Conservation (phyloP, 1,140 invertebrate species). For the Limonius californicus region DNA sequence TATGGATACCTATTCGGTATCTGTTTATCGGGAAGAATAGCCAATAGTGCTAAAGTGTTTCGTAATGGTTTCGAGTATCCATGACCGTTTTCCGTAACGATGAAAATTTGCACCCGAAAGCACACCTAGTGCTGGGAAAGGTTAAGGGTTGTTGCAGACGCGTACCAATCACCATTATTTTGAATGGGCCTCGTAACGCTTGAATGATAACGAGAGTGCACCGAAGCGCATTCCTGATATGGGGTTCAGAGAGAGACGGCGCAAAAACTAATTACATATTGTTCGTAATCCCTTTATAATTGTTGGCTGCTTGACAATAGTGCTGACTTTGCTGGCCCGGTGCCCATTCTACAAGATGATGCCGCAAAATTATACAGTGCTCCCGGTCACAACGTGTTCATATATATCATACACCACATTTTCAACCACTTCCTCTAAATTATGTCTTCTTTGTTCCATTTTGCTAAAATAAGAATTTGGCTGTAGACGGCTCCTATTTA, state of each 20-base stretch:
- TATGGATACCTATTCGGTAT: too few species aligned
- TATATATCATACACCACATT: constrained; percentile 7
- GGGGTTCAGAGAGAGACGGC: not conserved
- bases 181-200: constrained; percentile 7
- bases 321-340: constrained; percentile 26
- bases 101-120: not conserved
- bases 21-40: not conserved
- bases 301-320: constrained; percentile 32
- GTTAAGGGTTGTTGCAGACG: constrained; percentile 6
- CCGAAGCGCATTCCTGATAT: constrained; percentile 11
- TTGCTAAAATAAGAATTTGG: too few species aligned
- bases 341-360: constrained; percentile 24
- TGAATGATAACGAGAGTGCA: constrained; percentile 10
- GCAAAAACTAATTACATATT: constrained; percentile 31
- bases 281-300: constrained; percentile 35
- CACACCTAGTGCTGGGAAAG: not conserved
- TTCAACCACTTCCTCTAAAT: constrained; percentile 1
- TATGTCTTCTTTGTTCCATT: constrained; percentile 8
- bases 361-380: constrained; percentile 17
- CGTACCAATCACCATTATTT: constrained; percentile 11
- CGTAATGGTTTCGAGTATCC: not conserved
- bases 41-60: not conserved
- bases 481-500: too few species aligned
- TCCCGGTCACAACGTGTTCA: constrained; percentile 13
- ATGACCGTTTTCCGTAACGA: not conserved